Evolutionary conservation across 2,113 vertebrate species (phyloP).

Genomic region (Bostrychus sinensis): DNA sequence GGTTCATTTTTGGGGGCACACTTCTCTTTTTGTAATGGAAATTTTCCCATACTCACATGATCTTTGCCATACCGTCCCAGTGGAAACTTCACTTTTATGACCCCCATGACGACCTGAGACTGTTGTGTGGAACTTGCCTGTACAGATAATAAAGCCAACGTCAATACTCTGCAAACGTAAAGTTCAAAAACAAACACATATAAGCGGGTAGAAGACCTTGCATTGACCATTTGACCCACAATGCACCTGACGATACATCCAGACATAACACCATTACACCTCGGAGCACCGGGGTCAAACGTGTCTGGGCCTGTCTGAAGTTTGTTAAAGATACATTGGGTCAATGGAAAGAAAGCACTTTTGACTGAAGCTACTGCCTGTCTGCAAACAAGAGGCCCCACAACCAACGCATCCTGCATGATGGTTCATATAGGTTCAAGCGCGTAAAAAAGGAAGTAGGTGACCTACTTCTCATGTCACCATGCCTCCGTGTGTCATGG

Average conservation of each 20-base stretch:
- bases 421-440: slow-evolving; percentile 14
- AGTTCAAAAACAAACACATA: background rate
- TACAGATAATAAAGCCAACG: background rate
- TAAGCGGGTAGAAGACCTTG: background rate
- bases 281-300: slow-evolving; percentile 43
- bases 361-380: background rate
- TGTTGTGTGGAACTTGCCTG: background rate
- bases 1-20: background rate
- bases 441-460: slow-evolving; percentile 15
- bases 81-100: background rate
- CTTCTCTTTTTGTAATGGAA: background rate
- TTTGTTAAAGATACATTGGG: slow-evolving; percentile 21
- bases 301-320: slow-evolving; percentile 47
- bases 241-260: slow-evolving; percentile 23
- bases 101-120: background rate
- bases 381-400: slow-evolving; percentile 33
- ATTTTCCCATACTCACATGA: background rate
- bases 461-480: slow-evolving; percentile 45
- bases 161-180: background rate
- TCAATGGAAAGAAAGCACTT: slow-evolving; percentile 7
- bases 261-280: slow-evolving; percentile 52
- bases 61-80: background rate
- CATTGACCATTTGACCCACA: slow-evolving; percentile 30
- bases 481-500: slow-evolving; percentile 34
- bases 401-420: background rate